phyloP scores from a whole-genome alignment of 2,888 invertebrate species.

The Lithophane semibrunnea region DNA sequence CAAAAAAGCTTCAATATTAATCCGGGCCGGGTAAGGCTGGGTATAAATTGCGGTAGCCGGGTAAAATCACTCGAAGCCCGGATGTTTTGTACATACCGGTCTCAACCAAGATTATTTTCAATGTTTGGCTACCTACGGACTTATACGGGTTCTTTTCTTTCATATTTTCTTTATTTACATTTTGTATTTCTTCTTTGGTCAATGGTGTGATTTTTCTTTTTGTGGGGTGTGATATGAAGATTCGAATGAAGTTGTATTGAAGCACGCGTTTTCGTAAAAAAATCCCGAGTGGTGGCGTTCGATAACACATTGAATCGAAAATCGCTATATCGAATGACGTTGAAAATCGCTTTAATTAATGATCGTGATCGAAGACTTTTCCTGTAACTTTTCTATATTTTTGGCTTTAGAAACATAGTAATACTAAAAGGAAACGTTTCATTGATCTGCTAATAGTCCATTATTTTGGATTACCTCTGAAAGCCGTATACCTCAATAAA shows the following conservation, averaged over 20 bases:
- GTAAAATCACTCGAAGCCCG: conserved; percentile 63
- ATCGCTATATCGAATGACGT: no score
- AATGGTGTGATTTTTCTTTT: not conserved
- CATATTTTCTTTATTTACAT: conserved; percentile 24
- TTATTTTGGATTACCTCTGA: not conserved
- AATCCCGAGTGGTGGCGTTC: no score
- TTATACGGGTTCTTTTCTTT: conserved; percentile 19
- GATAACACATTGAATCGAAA: no score
- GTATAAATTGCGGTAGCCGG: conserved; percentile 69
- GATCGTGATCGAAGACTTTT: not conserved
- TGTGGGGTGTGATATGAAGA: no score
- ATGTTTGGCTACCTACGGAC: conserved; percentile 33
- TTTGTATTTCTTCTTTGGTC: conserved; percentile 20
- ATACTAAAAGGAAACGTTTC: not conserved
- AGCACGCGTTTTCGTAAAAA: no score
- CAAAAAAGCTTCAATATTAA: conserved; percentile 65
- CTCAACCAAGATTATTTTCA: conserved; percentile 54
- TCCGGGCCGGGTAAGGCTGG: conserved; percentile 62
- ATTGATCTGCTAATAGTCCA: not conserved
- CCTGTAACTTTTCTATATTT: no score
- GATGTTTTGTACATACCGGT: conserved; percentile 56
- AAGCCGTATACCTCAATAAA: conserved; percentile 1
- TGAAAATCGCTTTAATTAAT: no score
- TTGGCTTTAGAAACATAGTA: not conserved
- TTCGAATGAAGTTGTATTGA: no score